Conservation (phyloP, 2,888 invertebrate genomes). For the Cantharis rufa region DNA sequence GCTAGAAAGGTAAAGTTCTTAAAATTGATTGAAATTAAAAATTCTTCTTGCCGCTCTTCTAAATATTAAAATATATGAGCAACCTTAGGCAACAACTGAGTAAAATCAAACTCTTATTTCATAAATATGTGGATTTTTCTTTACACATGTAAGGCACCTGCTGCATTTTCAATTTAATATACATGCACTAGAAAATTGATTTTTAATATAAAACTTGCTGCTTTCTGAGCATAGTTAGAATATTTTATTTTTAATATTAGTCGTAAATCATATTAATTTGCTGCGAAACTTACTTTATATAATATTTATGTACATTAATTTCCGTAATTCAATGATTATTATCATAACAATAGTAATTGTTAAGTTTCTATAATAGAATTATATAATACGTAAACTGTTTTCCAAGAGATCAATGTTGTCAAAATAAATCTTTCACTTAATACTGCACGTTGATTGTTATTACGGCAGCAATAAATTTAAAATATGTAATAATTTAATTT, state of each 20-base stretch:
- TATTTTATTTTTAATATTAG: neutral
- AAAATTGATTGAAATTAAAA: too few relatives aligned
- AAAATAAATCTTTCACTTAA: slow-evolving; percentile 1
- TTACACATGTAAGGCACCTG: neutral
- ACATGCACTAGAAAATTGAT: neutral
- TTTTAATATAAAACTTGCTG: neutral
- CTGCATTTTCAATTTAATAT: neutral
- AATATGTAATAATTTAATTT: slow-evolving; percentile 24
- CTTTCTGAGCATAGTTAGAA: neutral
- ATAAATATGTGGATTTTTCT: neutral
- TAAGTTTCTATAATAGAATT: neutral
- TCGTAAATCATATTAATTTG: neutral
- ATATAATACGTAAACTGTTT: neutral
- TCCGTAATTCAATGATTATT: too few relatives aligned
- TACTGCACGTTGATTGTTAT: neutral
- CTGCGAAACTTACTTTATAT: neutral
- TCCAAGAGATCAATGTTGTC: neutral
- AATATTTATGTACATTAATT: neutral
- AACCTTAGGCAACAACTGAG: neutral
- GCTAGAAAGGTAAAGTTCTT: too few relatives aligned
- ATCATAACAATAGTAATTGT: neutral
- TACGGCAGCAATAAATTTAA: slow-evolving; percentile 11
- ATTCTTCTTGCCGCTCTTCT: too few relatives aligned
- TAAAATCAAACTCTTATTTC: neutral
- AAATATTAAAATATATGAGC: neutral